Evolutionary conservation across 2,888 invertebrate species (phyloP), one percentile per base, ranked within the genome.

Genomic region (Drosophila fulvimacula): DNA sequence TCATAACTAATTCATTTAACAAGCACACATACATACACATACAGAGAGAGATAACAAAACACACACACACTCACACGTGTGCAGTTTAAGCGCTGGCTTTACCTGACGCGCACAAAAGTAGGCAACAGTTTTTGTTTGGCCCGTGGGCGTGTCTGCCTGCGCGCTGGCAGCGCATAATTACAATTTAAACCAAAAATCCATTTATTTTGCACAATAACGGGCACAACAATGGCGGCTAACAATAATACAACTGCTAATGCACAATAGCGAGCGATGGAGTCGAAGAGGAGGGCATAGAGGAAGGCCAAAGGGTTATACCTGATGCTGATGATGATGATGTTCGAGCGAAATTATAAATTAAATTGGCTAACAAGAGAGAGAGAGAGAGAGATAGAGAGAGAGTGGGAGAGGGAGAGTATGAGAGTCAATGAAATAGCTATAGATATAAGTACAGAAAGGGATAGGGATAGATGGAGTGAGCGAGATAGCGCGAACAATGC

Each of bases 141-240:
- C 19, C 17, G 55, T 55, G 42, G 44, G 39, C 27, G 39, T 46
- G 34, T 48, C 34, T 32, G 41, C 3, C 11, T 39, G 36, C 36
- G 41, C 49, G 55, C 55, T 41, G 66, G 58, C 82, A 70, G 64
- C 73, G 73, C 86, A 88, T 90, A 85, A 85, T 85, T 85, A 90
- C 81, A 88, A 81, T 85, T 85, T 88, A 88, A 87, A 86, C 87
- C 89, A 88, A 86, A 84, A 83, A 86, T 89, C 85, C 89, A 85
- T 89, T 89, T 88, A 85, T 89, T 88, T 88, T 63, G 86, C 80
- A 88, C 88, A 88, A 89, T 89, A 85, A 89, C 80, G 69, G 58
- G 75, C 57, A 75, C 78, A 81, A 85, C 89, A 88, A 84, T 89
- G 76, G 69, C 68, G 70, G 65, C 89, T 62, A 75, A 85, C 89